These are phyloP conservation scores for Dascillus cervinus DNA, from an alignment of 2,888 invertebrate genomes.

Conservation along the genomic window DNA sequence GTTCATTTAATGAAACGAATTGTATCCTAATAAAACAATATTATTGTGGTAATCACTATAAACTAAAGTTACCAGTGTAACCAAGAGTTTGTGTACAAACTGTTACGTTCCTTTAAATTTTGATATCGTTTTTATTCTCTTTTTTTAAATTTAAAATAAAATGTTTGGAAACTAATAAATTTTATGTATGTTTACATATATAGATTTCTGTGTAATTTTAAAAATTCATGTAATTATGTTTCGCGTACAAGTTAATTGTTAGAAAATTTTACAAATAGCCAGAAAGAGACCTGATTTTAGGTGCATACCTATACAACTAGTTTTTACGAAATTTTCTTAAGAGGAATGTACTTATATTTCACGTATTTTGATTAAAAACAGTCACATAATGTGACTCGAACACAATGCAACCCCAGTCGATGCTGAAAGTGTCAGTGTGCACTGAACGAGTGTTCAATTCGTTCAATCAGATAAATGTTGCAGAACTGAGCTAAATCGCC, in stretches of 20 bases:
- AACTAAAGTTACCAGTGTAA: slow-evolving; percentile 43
- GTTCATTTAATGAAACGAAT: too few relatives aligned
- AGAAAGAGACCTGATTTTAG: slow-evolving; percentile 1
- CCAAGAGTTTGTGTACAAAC: slow-evolving; percentile 43
- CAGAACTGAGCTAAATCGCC: too few relatives aligned
- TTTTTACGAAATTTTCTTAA: too few relatives aligned
- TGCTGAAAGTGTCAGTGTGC: too few relatives aligned
- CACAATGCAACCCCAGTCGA: too few relatives aligned
- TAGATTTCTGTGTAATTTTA: not conserved
- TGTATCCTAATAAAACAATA: slow-evolving; percentile 6
- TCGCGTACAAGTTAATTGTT: slow-evolving; percentile 11
- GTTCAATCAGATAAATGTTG: too few relatives aligned
- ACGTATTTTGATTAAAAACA: too few relatives aligned
- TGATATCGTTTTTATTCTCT: slow-evolving; percentile 8
- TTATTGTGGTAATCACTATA: slow-evolving; percentile 35
- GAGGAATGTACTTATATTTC: too few relatives aligned
- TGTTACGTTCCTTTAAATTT: slow-evolving; percentile 37
- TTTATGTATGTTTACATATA: not conserved
- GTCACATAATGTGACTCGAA: too few relatives aligned
- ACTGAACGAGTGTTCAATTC: too few relatives aligned
- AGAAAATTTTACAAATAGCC: slow-evolving; percentile 9
- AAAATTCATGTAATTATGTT: slow-evolving; percentile 1
- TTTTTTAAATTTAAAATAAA: slow-evolving; percentile 2
- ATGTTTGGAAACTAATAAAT: too few relatives aligned
- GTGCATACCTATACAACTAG: too few relatives aligned